phyloP scores from a whole-genome alignment of 2,888 invertebrate genomes.

The Meteorus colon region DNA sequence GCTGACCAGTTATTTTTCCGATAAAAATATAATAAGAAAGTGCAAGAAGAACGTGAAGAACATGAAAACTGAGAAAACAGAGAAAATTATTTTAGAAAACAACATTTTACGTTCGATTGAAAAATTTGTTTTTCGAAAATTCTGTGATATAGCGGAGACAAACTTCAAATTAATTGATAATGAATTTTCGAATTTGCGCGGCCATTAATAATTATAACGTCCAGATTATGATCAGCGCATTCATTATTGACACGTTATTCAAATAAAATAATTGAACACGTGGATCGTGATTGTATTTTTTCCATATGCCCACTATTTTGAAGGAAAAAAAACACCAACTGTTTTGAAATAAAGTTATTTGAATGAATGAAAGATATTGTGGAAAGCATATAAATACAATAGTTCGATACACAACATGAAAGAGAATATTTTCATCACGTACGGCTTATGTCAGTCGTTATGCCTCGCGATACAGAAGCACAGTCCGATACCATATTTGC shows the following conservation, averaged over 20 bases:
- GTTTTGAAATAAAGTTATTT: not conserved
- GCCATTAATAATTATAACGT: constrained; percentile 35
- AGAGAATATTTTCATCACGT: constrained; percentile 10
- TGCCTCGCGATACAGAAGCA: constrained; percentile 21
- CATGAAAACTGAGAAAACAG: constrained; percentile 42
- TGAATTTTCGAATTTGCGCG: constrained; percentile 53
- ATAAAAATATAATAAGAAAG: constrained; percentile 14
- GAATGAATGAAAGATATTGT: not conserved
- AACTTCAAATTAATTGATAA: constrained; percentile 63
- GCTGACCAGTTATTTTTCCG: not conserved
- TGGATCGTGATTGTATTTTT: not conserved
- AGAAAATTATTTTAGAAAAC: constrained; percentile 13
- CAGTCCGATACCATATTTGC: constrained; percentile 23
- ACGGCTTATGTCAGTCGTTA: constrained; percentile 33
- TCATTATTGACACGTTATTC: not conserved
- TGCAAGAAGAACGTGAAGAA: constrained; percentile 24
- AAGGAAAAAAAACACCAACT: not conserved
- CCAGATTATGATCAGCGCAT: not conserved
- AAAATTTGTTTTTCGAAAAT: constrained; percentile 60
- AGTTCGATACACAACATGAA: constrained; percentile 2
- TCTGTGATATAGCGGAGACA: constrained; percentile 70
- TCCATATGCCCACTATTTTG: not conserved
- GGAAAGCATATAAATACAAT: not conserved
- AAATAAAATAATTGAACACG: not conserved
- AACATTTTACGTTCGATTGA: constrained; percentile 17